Evolutionary conservation across 2,888 invertebrate genomes (phyloP).

Genomic region (Callosobruchus maculatus): DNA sequence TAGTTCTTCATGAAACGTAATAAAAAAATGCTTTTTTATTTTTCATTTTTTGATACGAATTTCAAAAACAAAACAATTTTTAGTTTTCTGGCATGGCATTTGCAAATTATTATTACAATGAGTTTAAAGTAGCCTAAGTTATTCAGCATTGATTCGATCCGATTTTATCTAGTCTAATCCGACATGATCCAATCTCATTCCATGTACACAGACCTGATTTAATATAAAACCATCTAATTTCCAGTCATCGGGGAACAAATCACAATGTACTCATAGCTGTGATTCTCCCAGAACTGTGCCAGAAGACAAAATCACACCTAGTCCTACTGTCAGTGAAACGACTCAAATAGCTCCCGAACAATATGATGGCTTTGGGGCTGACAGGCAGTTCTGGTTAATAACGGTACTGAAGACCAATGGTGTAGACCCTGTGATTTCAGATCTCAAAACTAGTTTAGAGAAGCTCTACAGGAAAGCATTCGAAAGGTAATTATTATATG

Average conservation of each 20-base stretch:
- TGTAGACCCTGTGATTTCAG: conserved; percentile 51
- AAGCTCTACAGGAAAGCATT: conserved; percentile 78
- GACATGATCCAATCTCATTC: too few species aligned
- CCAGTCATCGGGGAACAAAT: conserved; percentile 32
- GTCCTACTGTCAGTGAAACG: conserved; percentile 29
- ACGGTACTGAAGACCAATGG: conserved; percentile 65
- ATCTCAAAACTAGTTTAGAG: conserved; percentile 71
- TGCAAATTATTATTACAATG: too few species aligned
- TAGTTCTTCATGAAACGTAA: too few species aligned
- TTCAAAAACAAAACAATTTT: too few species aligned
- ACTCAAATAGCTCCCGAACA: conserved; percentile 12
- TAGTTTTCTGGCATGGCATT: too few species aligned
- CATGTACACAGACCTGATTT: too few species aligned
- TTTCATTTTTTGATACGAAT: too few species aligned
- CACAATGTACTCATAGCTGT: conserved; percentile 56
- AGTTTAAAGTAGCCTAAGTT: too few species aligned
- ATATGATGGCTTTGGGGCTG: conserved; percentile 48
- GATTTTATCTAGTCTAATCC: too few species aligned
- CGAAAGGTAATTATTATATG: conserved; percentile 56
- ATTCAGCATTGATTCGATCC: too few species aligned
- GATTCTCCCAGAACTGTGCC: conserved; percentile 40
- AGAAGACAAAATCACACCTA: conserved; percentile 54
- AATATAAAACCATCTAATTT: conserved; percentile 4
- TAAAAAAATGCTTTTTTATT: too few species aligned
- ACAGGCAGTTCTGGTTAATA: conserved; percentile 75